A percentile compares a stretch with the other conserved stretches of the same genome.
Evolutionary conservation across 2,113 vertebrate genomes (phyloP).

Genomic region (Sphaerodactylus townsendi): DNA sequence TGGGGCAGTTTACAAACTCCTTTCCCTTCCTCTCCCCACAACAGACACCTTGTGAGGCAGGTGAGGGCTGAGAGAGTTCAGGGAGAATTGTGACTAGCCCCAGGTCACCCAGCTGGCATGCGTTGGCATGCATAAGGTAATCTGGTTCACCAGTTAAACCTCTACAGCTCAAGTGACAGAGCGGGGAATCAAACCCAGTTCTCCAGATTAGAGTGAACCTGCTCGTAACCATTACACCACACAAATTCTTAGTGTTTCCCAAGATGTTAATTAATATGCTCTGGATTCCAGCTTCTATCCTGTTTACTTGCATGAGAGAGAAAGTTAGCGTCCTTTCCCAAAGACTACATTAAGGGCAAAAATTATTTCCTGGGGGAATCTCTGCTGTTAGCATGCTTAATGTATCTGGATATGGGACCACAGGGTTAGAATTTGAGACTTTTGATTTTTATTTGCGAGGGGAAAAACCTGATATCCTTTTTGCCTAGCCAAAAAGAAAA

Average conservation of each 20-base stretch:
- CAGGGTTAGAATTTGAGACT: constrained; percentile 11
- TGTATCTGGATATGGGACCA: background rate
- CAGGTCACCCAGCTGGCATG: no score
- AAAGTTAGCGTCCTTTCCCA: constrained; percentile 4
- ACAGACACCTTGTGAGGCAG: no score
- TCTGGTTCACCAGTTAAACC: no score
- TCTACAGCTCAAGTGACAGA: no score
- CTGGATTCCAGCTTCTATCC: background rate
- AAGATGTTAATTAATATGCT: background rate
- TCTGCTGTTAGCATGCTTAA: background rate
- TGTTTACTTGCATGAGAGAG: constrained; percentile 23
- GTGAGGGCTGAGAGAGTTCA: no score
- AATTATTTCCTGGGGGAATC: constrained; percentile 22
- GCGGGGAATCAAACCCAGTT: no score
- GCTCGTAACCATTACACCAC: no score
- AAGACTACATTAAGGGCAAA: background rate
- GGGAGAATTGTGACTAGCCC: no score
- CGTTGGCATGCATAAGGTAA: no score
- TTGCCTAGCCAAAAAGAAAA: background rate
- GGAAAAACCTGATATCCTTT: constrained; percentile 13
- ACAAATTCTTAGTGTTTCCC: background rate
- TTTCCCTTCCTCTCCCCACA: no score
- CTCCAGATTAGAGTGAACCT: no score
- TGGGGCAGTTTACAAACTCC: no score
- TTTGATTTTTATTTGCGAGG: constrained; percentile 42